phyloP scores from a whole-genome alignment of 2,888 invertebrate species.

The Cremastinae sp. region DNA sequence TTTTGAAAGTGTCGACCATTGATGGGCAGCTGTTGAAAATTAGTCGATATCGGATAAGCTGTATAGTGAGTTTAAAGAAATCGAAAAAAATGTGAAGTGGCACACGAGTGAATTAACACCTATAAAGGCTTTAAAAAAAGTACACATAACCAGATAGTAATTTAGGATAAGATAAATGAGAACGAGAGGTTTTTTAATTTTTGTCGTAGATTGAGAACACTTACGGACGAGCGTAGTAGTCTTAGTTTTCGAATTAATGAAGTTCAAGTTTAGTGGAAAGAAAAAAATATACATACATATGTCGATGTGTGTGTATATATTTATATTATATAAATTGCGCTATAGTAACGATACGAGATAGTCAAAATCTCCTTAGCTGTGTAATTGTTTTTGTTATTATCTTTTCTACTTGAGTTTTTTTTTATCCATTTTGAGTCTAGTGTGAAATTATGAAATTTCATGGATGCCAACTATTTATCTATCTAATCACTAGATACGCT shows the following conservation, averaged over 20 bases:
- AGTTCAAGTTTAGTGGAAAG: slow-evolving; percentile 55
- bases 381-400: slow-evolving; percentile 76
- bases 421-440: slow-evolving; percentile 75
- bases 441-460: slow-evolving; percentile 80
- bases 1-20: slow-evolving; percentile 10
- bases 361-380: slow-evolving; percentile 78
- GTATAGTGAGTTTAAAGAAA: slow-evolving; percentile 77
- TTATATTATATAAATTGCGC: slow-evolving; percentile 67
- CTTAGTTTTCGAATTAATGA: slow-evolving; percentile 61
- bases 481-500: slow-evolving; percentile 62
- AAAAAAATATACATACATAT: slow-evolving; percentile 27
- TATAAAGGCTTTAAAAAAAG: slow-evolving; percentile 63
- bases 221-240: slow-evolving; percentile 60
- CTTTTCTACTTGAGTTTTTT: slow-evolving; percentile 70
- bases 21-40: slow-evolving; percentile 69
- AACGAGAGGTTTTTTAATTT: slow-evolving; percentile 64
- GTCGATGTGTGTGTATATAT: slow-evolving; percentile 28
- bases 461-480: slow-evolving; percentile 75
- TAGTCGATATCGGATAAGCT: slow-evolving; percentile 79
- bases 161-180: slow-evolving; percentile 53
- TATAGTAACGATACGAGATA: slow-evolving; percentile 76
- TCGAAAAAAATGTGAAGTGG: slow-evolving; percentile 69
- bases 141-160: slow-evolving; percentile 50
- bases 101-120: slow-evolving; percentile 69
- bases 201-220: slow-evolving; percentile 74